Base-by-base conservation (phyloP, 2,797 vertebrate genomes). In the Loriculus beryllinus region DNA sequence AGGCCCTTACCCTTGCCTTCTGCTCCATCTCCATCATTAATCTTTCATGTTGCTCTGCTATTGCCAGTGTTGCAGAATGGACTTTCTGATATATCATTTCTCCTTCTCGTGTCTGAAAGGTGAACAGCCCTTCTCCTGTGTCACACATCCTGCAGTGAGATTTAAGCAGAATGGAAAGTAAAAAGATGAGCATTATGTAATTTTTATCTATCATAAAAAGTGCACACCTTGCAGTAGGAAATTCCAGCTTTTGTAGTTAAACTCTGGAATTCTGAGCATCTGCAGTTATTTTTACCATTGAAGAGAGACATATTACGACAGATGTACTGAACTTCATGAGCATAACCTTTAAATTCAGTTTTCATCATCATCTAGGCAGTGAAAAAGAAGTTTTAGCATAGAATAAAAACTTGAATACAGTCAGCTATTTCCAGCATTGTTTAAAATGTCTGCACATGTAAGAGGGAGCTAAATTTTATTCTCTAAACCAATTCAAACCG, bases 51-150 rank as follows among this genome's bases (percentile, higher is more conserved):
- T 99, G 99, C 95, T 99, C 99, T 94, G 99, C 99, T 94, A 99
- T 99, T 90, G 99, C 99, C 97, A 99, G 97, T 16, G 99, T 99
- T 93, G 99, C 99, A 69, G 99, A 99, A 97, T 99, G 99, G 86
- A 99, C 99, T 96, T 99, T 98, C 98, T 99, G 99, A 98, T 99
- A 99, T 97, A 99, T 99, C 99, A 99, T 99, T 97, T 99, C 99
- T 83, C 99, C 99, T 98, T 99, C 99, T 96, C 99, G 98, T 52
- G 99, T 99, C 97, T 99, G 99, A 98, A 99, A 99, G 93, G 99
- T 99, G 98, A 99, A 99, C 89, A 99, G 98, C 93, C 99, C 99
- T 98, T 99, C 99, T 97, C 99, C 99, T 48, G 99, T 99, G 98
- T 99, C 99, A 98, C 99, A 99, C 99, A 99, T 99, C 98, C 99